Evolutionary conservation across 2,888 invertebrate genomes (phyloP).

Genomic region (Tachystola acroxantha): DNA sequence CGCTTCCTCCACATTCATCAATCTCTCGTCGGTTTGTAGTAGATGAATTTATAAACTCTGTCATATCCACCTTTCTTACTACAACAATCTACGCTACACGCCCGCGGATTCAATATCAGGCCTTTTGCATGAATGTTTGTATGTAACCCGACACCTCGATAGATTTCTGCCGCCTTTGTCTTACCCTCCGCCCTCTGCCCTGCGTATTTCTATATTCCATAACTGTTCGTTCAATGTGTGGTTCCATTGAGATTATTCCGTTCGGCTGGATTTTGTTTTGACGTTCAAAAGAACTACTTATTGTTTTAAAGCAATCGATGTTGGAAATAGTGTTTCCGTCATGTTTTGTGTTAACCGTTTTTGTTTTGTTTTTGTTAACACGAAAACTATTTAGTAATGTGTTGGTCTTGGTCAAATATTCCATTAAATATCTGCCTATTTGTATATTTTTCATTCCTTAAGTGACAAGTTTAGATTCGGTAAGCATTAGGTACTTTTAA

Average conservation of each 20-base stretch:
- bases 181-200: conserved; percentile 6
- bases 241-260: conserved; percentile 1
- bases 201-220: not conserved
- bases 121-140: conserved; percentile 28
- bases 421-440: too few species aligned
- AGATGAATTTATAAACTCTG: too few species aligned
- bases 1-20: too few species aligned
- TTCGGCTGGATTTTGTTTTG: conserved; percentile 3
- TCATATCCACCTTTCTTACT: not conserved
- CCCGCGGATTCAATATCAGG: conserved; percentile 27
- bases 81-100: not conserved
- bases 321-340: not conserved
- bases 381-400: too few species aligned
- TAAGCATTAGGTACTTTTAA: too few species aligned
- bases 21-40: too few species aligned
- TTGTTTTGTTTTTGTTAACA: too few species aligned
- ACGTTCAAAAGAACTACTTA: not conserved
- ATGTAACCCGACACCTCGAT: conserved; percentile 38
- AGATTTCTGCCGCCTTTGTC: conserved; percentile 25
- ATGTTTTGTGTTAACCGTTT: too few species aligned
- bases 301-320: not conserved
- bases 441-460: too few species aligned
- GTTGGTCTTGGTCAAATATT: too few species aligned
- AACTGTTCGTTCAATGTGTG: not conserved
- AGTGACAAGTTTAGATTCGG: too few species aligned